Base-by-base conservation (phyloP, 2,888 invertebrate species). In the Cryptocheilus praepositus region DNA sequence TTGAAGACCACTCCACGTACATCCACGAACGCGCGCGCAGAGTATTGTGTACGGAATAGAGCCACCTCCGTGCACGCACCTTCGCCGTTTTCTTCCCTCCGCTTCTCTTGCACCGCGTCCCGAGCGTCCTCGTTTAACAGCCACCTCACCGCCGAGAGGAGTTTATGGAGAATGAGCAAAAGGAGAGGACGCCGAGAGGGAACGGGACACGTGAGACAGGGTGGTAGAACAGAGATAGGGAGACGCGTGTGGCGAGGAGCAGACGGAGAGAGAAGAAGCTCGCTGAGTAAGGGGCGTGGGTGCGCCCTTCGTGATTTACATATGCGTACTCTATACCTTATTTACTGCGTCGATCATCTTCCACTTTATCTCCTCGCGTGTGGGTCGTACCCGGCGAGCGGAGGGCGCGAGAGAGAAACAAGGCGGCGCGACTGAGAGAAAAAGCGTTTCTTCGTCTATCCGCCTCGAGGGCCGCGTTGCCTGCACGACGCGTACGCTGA, bases 291-390 rank as follows among this genome's bases (percentile, higher is more conserved):
- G 82, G 81, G 86, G 86, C 86, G 87, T 87, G 85, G 87, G 87
- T 86, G 88, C 83, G 83, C 84, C 86, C 84, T 85, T 83, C 83
- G 83, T 87, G 85, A 88, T 88, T 88, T 88, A 88, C 87, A 88
- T 88, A 88, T 82, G 83, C 84, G 84, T 85, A 85, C 83, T 84
- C 83, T 81, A 84, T 86, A 83, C 83, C 78, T 86, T 87, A 86
- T 88, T 86, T 85, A 87, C 85, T 74, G 81, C 86, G 83, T 85
- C 87, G 85, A 87, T 88, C 86, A 85, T 83, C 81, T 80, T 82
- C 79, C 80, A 83, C 82, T 81, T 85, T 83, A 82, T 83, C 82
- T 83, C 75, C 68, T 77, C 73, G 74, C 77, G 77, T 80, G 80
- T 79, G 79, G 80, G 82, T 77, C 70, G 78, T 67, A 61, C 65